Percentiles rank a stretch among this genome's conserved stretches.
phyloP scores from a whole-genome alignment of 2,113 vertebrate species.

The Loxodonta africana region DNA sequence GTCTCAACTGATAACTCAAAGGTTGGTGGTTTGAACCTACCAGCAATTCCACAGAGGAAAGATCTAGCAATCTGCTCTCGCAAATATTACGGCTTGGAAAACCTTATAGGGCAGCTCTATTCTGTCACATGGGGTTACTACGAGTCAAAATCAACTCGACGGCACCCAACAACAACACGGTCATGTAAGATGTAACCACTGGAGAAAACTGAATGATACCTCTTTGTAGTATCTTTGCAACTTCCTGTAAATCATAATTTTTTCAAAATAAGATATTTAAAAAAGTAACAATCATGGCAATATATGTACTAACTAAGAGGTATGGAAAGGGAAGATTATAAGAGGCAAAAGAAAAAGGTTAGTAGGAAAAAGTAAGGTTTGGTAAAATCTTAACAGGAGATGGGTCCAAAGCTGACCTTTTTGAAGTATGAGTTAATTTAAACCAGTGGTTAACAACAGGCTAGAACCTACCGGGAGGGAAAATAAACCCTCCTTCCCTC shows the following conservation, averaged over 20 bases:
- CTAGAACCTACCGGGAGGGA: background rate
- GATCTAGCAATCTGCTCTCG: no score
- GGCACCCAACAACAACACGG: background rate
- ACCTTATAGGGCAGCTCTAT: no score
- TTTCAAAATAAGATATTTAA: conserved; percentile 28
- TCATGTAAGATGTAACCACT: background rate
- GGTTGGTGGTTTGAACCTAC: no score
- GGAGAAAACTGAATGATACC: background rate
- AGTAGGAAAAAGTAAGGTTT: background rate
- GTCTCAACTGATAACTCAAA: no score
- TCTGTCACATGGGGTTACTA: no score
- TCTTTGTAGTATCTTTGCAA: background rate
- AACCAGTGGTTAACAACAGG: background rate
- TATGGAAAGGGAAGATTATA: background rate
- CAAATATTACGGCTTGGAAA: no score
- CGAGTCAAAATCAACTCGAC: no score
- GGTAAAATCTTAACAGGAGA: background rate
- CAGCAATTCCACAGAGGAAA: no score
- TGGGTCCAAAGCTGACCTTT: background rate
- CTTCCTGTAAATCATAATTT: background rate
- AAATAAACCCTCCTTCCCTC: background rate
- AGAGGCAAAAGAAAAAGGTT: background rate
- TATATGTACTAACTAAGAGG: background rate
- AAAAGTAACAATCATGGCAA: background rate
- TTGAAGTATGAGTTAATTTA: background rate